Percentiles rank a stretch among this genome's conserved stretches.
These are phyloP conservation scores for Macrostomum cliftonense DNA, from an alignment of 2,888 invertebrate species.

Conservation along the genomic window DNA sequence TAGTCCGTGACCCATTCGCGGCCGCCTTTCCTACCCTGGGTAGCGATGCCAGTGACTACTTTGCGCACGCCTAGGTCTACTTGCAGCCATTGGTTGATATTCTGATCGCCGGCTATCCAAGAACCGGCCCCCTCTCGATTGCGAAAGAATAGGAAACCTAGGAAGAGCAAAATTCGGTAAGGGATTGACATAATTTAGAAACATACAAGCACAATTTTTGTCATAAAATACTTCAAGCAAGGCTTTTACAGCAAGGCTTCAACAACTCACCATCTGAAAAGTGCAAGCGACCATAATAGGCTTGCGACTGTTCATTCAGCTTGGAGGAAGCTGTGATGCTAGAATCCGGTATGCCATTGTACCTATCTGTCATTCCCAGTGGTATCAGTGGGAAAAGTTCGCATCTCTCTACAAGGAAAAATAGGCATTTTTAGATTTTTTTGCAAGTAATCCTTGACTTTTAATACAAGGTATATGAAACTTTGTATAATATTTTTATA, in stretches of 20 bases:
- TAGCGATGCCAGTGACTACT: conserved; percentile 60
- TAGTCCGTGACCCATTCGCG: conserved; percentile 73
- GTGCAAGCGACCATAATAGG: conserved; percentile 11
- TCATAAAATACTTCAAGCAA: too few species aligned
- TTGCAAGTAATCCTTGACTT: too few species aligned
- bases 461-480: too few species aligned
- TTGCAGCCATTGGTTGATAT: conserved; percentile 69
- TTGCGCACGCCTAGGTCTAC: conserved; percentile 56
- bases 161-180: too few species aligned
- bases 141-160: too few species aligned
- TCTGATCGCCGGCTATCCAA: conserved; percentile 67
- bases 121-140: conserved; percentile 13
- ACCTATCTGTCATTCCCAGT: conserved; percentile 11
- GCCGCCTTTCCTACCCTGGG: conserved; percentile 66
- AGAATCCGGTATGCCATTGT: conserved; percentile 8
- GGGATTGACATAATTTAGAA: too few species aligned
- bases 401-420: not conserved
- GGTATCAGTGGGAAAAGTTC: conserved; percentile 7
- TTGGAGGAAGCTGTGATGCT: conserved; percentile 9
- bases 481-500: too few species aligned
- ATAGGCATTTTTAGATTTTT: too few species aligned
- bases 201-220: too few species aligned
- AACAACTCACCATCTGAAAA: conserved; percentile 10
- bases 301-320: conserved; percentile 8
- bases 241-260: too few species aligned